Evolutionary conservation across 2,888 invertebrate genomes (phyloP).

Genomic region (Synanthedon myopaeformis): DNA sequence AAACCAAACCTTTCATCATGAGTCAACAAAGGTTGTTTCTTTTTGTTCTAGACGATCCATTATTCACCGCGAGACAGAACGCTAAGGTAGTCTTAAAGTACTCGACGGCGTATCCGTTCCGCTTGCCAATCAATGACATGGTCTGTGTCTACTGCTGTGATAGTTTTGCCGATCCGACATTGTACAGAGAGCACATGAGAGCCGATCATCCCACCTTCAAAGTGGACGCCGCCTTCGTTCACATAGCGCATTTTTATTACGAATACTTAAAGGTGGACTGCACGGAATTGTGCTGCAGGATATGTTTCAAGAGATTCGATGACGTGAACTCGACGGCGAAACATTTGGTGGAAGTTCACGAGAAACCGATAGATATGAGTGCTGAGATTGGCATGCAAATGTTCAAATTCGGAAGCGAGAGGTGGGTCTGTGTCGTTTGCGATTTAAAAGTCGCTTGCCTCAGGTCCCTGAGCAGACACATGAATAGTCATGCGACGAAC

Average conservation of each 20-base stretch:
- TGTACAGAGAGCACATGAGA: constrained; percentile 35
- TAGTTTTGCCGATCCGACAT: constrained; percentile 25
- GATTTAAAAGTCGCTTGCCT: constrained; percentile 15
- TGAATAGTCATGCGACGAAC: constrained; percentile 15
- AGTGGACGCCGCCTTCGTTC: constrained; percentile 15
- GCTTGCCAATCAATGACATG: constrained; percentile 35
- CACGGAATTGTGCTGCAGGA: constrained; percentile 20
- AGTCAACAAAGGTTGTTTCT: background rate
- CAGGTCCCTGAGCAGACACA: constrained; percentile 23
- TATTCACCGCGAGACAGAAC: constrained; percentile 41
- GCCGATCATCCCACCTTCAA: constrained; percentile 10
- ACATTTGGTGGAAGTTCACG: constrained; percentile 16
- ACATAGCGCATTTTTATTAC: constrained; percentile 24
- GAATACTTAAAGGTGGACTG: constrained; percentile 21
- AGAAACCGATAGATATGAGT: constrained; percentile 7
- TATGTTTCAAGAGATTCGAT: constrained; percentile 13
- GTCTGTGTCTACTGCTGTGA: constrained; percentile 46
- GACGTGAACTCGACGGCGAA: constrained; percentile 12
- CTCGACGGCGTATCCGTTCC: constrained; percentile 46
- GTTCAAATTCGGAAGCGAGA: constrained; percentile 21
- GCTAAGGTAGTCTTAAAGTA: constrained; percentile 41
- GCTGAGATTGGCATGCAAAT: constrained; percentile 17
- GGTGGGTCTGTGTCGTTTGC: constrained; percentile 19
- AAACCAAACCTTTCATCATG: background rate
- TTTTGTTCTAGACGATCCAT: constrained; percentile 54